Evolutionary conservation across 2,888 invertebrate species (phyloP).

Genomic region (Nomada ruficornis): DNA sequence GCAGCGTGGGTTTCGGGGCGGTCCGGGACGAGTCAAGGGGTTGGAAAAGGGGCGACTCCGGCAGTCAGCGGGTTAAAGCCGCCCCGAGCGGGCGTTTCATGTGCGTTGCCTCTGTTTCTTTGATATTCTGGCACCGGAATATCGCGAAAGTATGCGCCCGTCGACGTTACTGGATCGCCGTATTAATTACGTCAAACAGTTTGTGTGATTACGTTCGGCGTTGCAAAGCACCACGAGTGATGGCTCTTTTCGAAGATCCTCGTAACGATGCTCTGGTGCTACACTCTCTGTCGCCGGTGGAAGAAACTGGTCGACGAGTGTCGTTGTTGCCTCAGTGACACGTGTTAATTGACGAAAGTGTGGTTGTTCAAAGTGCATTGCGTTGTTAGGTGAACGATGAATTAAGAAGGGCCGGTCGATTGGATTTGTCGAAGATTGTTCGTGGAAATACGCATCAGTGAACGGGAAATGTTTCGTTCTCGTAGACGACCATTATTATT

Average conservation of each 20-base stretch:
- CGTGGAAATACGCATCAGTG: neutral
- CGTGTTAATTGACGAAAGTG: conserved; percentile 37
- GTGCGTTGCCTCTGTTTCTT: conserved; percentile 31
- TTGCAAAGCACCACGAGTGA: neutral
- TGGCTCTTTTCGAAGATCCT: neutral
- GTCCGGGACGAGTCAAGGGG: conserved; percentile 71
- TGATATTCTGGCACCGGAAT: conserved; percentile 18
- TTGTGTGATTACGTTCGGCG: neutral
- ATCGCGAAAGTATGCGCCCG: conserved; percentile 12
- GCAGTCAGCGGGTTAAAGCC: conserved; percentile 81
- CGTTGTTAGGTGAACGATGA: neutral
- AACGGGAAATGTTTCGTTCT: neutral
- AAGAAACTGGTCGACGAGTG: conserved; percentile 1
- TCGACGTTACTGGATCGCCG: conserved; percentile 13
- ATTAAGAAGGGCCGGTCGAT: neutral
- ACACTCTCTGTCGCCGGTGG: neutral
- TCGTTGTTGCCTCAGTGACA: conserved; percentile 8
- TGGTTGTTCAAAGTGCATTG: neutral
- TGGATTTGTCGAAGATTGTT: neutral
- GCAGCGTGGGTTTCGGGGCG: conserved; percentile 61
- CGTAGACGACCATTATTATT: neutral
- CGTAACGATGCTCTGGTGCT: neutral
- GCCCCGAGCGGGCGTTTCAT: conserved; percentile 76
- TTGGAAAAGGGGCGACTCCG: conserved; percentile 80
- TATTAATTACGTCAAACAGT: conserved; percentile 21